A percentile compares a stretch with the other conserved stretches of the same genome.
These are phyloP conservation scores for Andrena praecox DNA, from an alignment of 2,888 invertebrate species.

Conservation along the genomic window DNA sequence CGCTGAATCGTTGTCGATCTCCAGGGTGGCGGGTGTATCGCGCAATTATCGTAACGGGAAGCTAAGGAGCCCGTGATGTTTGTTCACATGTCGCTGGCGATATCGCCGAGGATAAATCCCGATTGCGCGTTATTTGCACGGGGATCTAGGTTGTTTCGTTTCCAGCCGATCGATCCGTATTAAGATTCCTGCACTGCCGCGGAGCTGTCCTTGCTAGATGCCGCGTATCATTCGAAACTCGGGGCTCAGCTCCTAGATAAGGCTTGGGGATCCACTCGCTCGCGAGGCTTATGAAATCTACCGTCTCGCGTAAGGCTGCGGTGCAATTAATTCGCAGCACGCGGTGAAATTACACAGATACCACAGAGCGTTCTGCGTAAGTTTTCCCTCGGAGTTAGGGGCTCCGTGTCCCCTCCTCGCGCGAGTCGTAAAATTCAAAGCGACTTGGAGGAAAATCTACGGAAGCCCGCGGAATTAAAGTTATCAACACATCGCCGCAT, in stretches of 20 bases:
- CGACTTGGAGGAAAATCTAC: neutral
- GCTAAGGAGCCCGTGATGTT: conserved; percentile 6
- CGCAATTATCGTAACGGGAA: conserved; percentile 3
- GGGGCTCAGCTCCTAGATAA: neutral
- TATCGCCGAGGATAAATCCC: neutral
- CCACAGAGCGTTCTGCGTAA: neutral
- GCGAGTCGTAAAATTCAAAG: neutral
- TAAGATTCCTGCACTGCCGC: neutral
- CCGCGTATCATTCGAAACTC: conserved; percentile 32
- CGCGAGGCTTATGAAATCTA: conserved; percentile 19
- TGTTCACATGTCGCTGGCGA: conserved; percentile 16
- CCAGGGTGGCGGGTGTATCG: conserved; percentile 1
- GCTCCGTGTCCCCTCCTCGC: neutral
- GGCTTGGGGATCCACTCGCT: conserved; percentile 11
- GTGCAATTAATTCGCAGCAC: conserved; percentile 34
- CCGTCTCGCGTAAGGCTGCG: neutral
- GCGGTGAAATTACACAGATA: neutral
- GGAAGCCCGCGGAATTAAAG: conserved; percentile 9
- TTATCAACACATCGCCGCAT: neutral
- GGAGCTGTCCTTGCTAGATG: conserved; percentile 2
- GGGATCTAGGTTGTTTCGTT: conserved; percentile 1
- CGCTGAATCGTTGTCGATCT: neutral
- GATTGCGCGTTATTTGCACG: neutral
- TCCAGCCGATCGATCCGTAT: neutral
- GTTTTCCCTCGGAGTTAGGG: neutral